phyloP scores from a whole-genome alignment of 1,140 invertebrate species.

The Leptinotarsa texana region DNA sequence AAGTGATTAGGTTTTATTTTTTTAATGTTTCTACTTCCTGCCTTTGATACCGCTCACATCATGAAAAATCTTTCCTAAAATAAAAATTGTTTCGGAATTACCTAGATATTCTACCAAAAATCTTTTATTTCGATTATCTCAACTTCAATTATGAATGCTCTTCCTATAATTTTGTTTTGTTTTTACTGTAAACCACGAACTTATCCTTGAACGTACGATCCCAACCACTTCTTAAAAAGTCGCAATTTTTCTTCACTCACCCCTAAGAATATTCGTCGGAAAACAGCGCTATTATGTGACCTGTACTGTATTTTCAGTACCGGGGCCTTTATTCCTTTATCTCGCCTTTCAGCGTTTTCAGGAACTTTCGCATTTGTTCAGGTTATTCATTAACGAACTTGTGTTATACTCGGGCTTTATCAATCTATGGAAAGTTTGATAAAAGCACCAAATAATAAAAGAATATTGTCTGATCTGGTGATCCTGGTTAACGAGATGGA shows the following conservation, averaged over 20 bases:
- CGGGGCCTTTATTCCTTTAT: slow-evolving; percentile 51
- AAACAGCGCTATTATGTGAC: slow-evolving; percentile 51
- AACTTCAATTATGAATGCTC: too few relatives aligned
- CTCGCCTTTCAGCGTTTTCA: slow-evolving; percentile 53
- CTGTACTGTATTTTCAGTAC: slow-evolving; percentile 47
- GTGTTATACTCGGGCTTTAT: slow-evolving; percentile 42
- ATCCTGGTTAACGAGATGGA: slow-evolving; percentile 2
- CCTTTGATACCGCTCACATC: too few relatives aligned
- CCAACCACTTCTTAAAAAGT: too few relatives aligned
- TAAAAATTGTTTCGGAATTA: too few relatives aligned
- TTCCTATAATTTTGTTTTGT: too few relatives aligned
- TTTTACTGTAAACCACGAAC: too few relatives aligned
- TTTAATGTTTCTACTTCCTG: too few relatives aligned
- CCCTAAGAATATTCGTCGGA: slow-evolving; percentile 42
- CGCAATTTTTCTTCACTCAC: not conserved
- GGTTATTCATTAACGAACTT: slow-evolving; percentile 51
- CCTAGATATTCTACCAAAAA: too few relatives aligned
- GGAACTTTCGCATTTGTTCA: slow-evolving; percentile 52
- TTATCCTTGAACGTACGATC: too few relatives aligned
- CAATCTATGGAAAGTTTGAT: slow-evolving; percentile 42
- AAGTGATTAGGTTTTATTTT: too few relatives aligned
- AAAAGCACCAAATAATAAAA: slow-evolving; percentile 35
- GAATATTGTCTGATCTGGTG: not conserved
- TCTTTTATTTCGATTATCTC: too few relatives aligned
- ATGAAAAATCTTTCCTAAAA: too few relatives aligned